Conservation (phyloP, 2,888 invertebrate genomes). For the Drosophila engyochracea region DNA sequence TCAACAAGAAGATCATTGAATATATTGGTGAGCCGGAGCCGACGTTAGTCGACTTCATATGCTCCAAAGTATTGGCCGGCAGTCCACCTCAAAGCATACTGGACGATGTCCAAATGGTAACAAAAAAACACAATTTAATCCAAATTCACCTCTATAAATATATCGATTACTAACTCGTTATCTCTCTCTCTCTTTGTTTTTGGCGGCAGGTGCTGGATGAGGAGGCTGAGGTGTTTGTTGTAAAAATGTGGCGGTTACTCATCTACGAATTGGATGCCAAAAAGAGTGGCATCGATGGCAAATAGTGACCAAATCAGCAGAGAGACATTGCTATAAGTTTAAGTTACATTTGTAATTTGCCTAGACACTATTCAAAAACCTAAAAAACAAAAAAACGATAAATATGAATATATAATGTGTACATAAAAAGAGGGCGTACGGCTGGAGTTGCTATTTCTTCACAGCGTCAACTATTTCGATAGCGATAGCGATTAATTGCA, state of each 20-base stretch:
- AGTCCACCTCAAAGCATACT: constrained; percentile 97
- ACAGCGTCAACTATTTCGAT: constrained; percentile 25
- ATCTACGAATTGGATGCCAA: constrained; percentile 99
- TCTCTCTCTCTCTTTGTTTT: constrained; percentile 9
- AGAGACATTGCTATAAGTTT: constrained; percentile 49
- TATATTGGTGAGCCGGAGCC: constrained; percentile 99
- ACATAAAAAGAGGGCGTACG: constrained; percentile 31
- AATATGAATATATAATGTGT: constrained; percentile 21
- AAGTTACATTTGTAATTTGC: constrained; percentile 56
- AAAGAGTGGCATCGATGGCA: constrained; percentile 92
- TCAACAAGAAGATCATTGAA: constrained; percentile 99
- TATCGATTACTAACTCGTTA: neutral
- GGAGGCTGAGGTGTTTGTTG: constrained; percentile 99
- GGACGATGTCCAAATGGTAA: constrained; percentile 99
- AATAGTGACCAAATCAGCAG: constrained; percentile 38
- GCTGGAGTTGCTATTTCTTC: constrained; percentile 32
- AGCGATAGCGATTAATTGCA: constrained; percentile 56
- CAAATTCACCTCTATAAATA: neutral
- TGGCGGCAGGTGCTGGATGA: constrained; percentile 96
- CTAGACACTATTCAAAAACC: constrained; percentile 42
- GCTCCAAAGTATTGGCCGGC: constrained; percentile 97
- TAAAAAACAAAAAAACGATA: constrained; percentile 6
- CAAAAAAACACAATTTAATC: constrained; percentile 49
- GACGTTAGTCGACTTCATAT: constrained; percentile 99
- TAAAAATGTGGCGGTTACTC: constrained; percentile 99